phyloP scores from a whole-genome alignment of 1,140 invertebrate genomes.

The Battus philenor region DNA sequence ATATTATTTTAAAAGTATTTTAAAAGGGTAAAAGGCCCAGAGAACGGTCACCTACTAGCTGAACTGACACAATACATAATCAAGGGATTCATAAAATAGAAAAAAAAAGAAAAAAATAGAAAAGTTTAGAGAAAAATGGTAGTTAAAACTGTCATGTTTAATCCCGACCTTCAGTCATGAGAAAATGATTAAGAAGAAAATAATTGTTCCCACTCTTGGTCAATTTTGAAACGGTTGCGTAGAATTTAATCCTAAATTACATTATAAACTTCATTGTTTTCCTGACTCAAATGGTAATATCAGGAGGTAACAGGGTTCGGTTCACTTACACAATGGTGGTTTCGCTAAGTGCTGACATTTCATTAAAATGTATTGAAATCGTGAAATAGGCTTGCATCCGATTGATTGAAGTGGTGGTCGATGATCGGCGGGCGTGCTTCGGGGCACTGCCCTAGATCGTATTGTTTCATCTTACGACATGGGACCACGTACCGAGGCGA shows the following conservation, averaged over 20 bases:
- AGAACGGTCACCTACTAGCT: no score
- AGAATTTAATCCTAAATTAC: slow-evolving; percentile 10
- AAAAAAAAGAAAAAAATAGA: no score
- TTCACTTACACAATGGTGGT: slow-evolving; percentile 54
- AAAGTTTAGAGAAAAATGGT: no score
- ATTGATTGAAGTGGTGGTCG: slow-evolving; percentile 54
- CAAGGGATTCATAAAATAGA: no score
- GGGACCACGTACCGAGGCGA: background rate
- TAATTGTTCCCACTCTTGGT: no score
- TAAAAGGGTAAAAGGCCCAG: no score
- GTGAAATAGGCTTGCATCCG: slow-evolving; percentile 63
- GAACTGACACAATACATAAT: no score
- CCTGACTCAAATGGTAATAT: slow-evolving; percentile 30
- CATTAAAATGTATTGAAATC: slow-evolving; percentile 72
- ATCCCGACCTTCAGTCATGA: no score
- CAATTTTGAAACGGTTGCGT: slow-evolving; percentile 7
- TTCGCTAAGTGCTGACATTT: slow-evolving; percentile 67
- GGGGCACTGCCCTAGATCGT: slow-evolving; percentile 55
- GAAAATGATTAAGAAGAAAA: no score
- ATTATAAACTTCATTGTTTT: slow-evolving; percentile 25
- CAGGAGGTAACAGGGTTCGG: slow-evolving; percentile 24
- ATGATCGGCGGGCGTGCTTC: slow-evolving; percentile 46
- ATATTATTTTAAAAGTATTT: no score
- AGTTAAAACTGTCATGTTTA: no score
- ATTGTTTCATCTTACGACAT: slow-evolving; percentile 44